phyloP scores from a whole-genome alignment of 2,888 invertebrate genomes.

The Fragum fragum region DNA sequence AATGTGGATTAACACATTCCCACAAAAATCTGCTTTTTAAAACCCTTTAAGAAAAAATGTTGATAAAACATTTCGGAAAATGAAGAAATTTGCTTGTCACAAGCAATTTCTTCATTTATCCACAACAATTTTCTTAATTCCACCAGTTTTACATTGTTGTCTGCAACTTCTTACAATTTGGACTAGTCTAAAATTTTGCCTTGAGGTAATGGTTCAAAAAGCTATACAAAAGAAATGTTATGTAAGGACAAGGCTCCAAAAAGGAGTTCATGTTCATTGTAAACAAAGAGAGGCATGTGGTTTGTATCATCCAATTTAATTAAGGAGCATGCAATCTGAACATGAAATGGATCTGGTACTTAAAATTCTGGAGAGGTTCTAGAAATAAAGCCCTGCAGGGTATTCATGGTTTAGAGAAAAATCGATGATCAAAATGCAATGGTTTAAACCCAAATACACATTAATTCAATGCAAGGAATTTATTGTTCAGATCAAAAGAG shows the following conservation, averaged over 20 bases:
- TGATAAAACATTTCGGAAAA: neutral
- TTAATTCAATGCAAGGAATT: slow-evolving; percentile 4
- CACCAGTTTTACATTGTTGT: too few relatives aligned
- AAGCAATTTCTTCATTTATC: slow-evolving; percentile 4
- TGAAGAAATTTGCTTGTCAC: slow-evolving; percentile 8
- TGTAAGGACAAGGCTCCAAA: neutral
- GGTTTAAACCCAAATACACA: neutral
- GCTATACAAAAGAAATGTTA: neutral
- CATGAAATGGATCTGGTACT: slow-evolving; percentile 15
- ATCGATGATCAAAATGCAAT: neutral
- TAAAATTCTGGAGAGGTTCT: slow-evolving; percentile 4
- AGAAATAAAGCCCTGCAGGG: neutral
- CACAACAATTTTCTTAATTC: too few relatives aligned
- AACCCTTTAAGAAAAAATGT: too few relatives aligned
- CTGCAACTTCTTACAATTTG: too few relatives aligned
- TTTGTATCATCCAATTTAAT: slow-evolving; percentile 21
- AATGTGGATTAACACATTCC: too few relatives aligned
- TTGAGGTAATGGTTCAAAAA: neutral
- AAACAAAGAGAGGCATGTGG: slow-evolving; percentile 8
- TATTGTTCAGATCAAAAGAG: neutral
- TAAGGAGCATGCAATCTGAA: slow-evolving; percentile 17
- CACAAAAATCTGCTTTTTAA: too few relatives aligned
- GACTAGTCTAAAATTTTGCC: too few relatives aligned
- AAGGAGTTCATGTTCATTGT: slow-evolving; percentile 5
- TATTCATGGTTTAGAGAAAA: neutral